Base-by-base conservation (phyloP, 2,113 vertebrate genomes). In the Etheostoma cragini region DNA sequence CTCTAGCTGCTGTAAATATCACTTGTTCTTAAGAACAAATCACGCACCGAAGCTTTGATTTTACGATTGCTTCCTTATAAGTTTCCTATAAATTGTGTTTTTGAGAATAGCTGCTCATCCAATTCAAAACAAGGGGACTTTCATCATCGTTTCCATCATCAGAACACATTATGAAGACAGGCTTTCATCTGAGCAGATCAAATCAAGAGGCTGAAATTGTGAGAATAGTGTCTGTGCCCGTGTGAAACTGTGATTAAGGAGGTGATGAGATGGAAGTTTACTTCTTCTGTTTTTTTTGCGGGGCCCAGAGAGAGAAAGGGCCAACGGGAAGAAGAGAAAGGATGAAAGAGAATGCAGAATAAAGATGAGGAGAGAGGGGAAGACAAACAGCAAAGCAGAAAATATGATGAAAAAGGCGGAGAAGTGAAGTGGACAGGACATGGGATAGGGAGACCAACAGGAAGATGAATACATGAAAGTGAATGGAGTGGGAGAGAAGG, bases 301-400 rank as follows among this genome's bases (percentile, higher is more conserved):
- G 16, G 60, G 33, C 46, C 24, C 22, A 13, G 33, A 58, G 49
- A 70, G 62, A 75, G 45, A 17, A 70, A 67, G 42, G 16, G 33
- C 57, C 38, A 52, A 46, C 57, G 22, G 78, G 69, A 53, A 52
- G 46, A 70, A 17, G 42, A 19, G 35, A 54, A 65, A 47, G 47
- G 65, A 88, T 83, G 38, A 89, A 86, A 86, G 62, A n/a, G 76
- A 85, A 81, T 86, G 19, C 6, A 64, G 38, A 82, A 87, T 81
- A 26, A 45, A 79, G 67, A 76, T 60, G 62, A 76, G 67, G 24
- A 47, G 52, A 69, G 15, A 72, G 22, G 26, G 45, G 45, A 61
- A 8, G 46, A 68, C n/a, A 72, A 76, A 54, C 0, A 11, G 65
- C 22, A 69, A 66, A 69, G 49, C 14, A 15, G 15, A 35, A 67